A percentile compares a stretch with the other conserved stretches of the same genome.
These are phyloP conservation scores for Melieria picta DNA, from an alignment of 2,888 invertebrate genomes.

Conservation along the genomic window DNA sequence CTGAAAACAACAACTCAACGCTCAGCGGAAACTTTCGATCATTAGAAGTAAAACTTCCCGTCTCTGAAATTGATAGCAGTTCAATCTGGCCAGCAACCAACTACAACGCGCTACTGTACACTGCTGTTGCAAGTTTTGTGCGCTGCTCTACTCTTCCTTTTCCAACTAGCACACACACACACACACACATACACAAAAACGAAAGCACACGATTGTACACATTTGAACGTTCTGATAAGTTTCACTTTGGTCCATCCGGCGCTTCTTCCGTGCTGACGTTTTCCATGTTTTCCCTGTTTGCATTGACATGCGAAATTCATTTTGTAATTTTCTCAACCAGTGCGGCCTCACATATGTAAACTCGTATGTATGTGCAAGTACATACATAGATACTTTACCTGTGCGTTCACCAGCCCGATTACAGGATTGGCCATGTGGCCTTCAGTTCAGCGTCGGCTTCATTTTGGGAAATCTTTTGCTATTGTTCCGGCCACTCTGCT, in stretches of 20 bases:
- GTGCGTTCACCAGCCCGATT: background rate
- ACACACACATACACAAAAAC: background rate
- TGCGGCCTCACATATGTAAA: background rate
- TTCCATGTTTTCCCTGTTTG: constrained; percentile 45
- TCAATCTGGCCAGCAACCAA: background rate
- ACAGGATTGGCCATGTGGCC: background rate
- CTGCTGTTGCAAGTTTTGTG: background rate
- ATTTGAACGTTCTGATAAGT: constrained; percentile 54
- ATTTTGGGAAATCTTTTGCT: constrained; percentile 10
- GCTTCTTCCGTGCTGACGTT: constrained; percentile 49
- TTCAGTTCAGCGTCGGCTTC: background rate
- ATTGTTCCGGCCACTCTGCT: constrained; percentile 21
- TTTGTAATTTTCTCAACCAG: constrained; percentile 49
- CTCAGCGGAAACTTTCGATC: constrained; percentile 30
- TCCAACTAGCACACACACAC: background rate
- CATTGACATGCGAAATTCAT: constrained; percentile 52
- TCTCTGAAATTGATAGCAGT: constrained; percentile 4
- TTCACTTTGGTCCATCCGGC: constrained; percentile 60
- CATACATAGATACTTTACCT: constrained; percentile 1
- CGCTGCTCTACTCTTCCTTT: background rate
- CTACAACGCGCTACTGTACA: background rate
- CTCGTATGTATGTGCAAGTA: background rate
- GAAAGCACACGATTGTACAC: background rate
- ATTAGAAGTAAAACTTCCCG: constrained; percentile 29
- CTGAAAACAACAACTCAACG: background rate